Conservation (phyloP, 2,113 vertebrate species). For the Axis porcinus region DNA sequence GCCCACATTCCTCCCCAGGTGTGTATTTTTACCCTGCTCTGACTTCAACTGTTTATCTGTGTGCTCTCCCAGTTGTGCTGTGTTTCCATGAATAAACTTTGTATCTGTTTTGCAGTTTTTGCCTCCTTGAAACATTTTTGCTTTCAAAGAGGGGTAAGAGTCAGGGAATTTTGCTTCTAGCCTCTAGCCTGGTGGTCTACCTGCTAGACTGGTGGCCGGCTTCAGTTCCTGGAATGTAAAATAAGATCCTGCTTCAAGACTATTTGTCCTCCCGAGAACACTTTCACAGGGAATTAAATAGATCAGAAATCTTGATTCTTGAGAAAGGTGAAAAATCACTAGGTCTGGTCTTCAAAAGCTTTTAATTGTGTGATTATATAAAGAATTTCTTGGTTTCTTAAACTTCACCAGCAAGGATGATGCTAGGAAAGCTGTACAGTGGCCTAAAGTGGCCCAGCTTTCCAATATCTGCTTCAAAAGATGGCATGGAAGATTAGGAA, state of each 20-base stretch:
- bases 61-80: not conserved
- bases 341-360: not conserved
- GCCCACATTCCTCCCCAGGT: not conserved
- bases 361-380: not conserved
- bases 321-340: not conserved
- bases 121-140: not conserved
- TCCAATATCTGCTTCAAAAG: not conserved
- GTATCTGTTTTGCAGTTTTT: not conserved
- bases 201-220: not conserved
- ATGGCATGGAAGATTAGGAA: not conserved
- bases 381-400: not conserved
- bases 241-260: not conserved
- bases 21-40: not conserved
- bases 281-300: not conserved
- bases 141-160: not conserved
- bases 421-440: not conserved
- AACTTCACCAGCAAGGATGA: not conserved
- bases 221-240: not conserved
- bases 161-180: not conserved
- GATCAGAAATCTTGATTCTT: not conserved
- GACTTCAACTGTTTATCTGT: not conserved
- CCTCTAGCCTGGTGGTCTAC: not conserved
- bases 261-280: not conserved
- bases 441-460: not conserved
- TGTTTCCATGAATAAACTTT: not conserved